Evolutionary conservation across 2,797 vertebrate species (phyloP).

Genomic region (Hafferia zeledoni): DNA sequence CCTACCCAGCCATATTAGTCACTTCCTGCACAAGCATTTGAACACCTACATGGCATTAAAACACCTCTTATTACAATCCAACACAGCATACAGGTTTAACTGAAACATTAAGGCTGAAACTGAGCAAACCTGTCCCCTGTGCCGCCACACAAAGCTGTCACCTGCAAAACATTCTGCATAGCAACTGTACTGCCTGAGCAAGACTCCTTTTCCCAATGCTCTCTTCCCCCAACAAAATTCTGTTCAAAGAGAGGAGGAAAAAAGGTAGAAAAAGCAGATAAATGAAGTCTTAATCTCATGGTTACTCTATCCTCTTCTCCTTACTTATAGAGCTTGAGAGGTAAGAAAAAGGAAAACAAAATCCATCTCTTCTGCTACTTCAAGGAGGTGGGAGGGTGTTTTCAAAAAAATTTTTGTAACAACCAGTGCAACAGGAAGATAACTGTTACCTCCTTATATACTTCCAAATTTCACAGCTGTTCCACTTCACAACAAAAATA

Average conservation of each 20-base stretch:
- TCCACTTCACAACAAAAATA: background rate
- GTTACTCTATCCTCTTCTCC: background rate
- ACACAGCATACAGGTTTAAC: background rate
- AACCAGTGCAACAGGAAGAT: background rate
- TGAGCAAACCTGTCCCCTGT: background rate
- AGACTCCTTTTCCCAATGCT: background rate
- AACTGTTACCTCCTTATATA: background rate
- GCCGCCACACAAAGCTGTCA: background rate
- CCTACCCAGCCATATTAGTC: background rate
- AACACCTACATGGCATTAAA: background rate
- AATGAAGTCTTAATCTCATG: background rate
- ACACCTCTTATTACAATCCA: background rate
- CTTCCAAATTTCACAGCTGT: background rate
- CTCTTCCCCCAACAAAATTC: background rate
- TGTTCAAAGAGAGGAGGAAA: background rate
- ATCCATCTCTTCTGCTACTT: background rate
- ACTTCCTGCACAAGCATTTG: background rate
- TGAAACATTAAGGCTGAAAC: background rate
- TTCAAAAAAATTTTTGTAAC: background rate
- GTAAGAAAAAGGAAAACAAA: background rate
- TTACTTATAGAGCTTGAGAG: background rate
- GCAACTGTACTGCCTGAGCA: background rate
- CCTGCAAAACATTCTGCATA: background rate
- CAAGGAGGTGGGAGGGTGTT: fast-evolving
- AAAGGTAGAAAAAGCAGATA: background rate